Base-by-base conservation (phyloP, 2,797 vertebrate genomes). In the Sebastes steindachneri region DNA sequence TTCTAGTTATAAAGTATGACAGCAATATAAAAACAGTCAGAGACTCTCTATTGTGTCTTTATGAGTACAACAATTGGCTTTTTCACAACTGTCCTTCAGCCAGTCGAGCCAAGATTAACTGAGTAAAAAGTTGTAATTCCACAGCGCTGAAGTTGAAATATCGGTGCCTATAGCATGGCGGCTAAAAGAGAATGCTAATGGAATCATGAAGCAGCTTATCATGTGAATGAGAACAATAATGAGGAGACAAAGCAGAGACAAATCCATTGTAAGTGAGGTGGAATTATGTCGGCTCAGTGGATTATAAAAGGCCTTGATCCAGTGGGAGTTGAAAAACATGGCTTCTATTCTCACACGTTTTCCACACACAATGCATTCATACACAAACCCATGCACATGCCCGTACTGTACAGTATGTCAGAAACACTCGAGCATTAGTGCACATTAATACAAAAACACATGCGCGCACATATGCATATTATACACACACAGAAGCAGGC, bases 251-350 rank as follows among this genome's bases (percentile, higher is more conserved):
- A 91, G 94, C 92, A 82, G 85, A 91, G 89, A 92, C 92, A 94
- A 95, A 95, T 94, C 94, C 93, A 94, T 95, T 95, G 93, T 95
- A 95, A 94, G 92, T 91, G 93, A 91, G 92, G 91, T 92, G 93
- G 94, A 94, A 94, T 95, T 94, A 95, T 93, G 94, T 93, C 93
- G 92, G 94, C 93, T 95, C 94, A 94, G 93, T 93, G 93, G 94
- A 94, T 95, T 95, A 95, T 89, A 88, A 92, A 92, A 92, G 89
- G 92, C 88, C 92, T 90, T 93, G 92, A 95, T 95, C 93, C 93
- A 91, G 89, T 85, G 89, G 90, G 92, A 94, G 91, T 85, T 83
- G 88, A 68, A 90, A 93, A 93, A 93, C 90, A 95, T 86, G 86
- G 84, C 87, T 84, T 83, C 89, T 67, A 71, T 89, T 88, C 89